Conservation (phyloP, 1,140 invertebrate genomes). For the Sweltsa coloradensis region DNA sequence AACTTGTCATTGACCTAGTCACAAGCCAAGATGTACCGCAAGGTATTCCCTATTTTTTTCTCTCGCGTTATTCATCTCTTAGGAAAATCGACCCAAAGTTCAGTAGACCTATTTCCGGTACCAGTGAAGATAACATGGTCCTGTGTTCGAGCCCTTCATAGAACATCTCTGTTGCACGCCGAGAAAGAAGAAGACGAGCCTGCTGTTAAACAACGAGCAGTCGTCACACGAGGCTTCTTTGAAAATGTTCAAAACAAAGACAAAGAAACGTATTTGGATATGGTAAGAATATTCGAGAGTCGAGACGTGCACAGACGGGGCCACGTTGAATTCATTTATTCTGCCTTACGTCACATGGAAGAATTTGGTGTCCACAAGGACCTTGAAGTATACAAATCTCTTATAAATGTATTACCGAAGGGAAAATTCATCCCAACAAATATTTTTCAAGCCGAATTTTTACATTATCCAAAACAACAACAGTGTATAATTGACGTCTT, state of each 20-base stretch:
- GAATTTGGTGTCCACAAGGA: slow-evolving; percentile 84
- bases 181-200: too few species aligned
- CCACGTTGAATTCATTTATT: slow-evolving; percentile 88
- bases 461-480: slow-evolving; percentile 92
- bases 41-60: too few species aligned
- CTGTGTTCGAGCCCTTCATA: too few species aligned
- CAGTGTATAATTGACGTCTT: slow-evolving; percentile 77
- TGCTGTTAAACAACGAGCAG: too few species aligned
- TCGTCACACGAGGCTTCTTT: slow-evolving; percentile 30
- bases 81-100: too few species aligned
- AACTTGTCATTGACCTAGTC: too few species aligned
- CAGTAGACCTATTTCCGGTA: too few species aligned
- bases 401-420: slow-evolving; percentile 88
- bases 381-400: slow-evolving; percentile 78
- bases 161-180: too few species aligned
- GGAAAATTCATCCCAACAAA: slow-evolving; percentile 74
- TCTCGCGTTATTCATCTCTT: too few species aligned
- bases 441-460: slow-evolving; percentile 71
- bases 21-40: too few species aligned
- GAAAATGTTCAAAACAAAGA: slow-evolving; percentile 44
- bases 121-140: too few species aligned
- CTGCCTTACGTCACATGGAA: slow-evolving; percentile 77
- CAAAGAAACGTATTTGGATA: slow-evolving; percentile 58
- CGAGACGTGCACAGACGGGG: slow-evolving; percentile 48
- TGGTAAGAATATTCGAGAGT: slow-evolving; percentile 55